Base-by-base conservation (phyloP, 2,888 invertebrate genomes). In the Coelinius sp. region DNA sequence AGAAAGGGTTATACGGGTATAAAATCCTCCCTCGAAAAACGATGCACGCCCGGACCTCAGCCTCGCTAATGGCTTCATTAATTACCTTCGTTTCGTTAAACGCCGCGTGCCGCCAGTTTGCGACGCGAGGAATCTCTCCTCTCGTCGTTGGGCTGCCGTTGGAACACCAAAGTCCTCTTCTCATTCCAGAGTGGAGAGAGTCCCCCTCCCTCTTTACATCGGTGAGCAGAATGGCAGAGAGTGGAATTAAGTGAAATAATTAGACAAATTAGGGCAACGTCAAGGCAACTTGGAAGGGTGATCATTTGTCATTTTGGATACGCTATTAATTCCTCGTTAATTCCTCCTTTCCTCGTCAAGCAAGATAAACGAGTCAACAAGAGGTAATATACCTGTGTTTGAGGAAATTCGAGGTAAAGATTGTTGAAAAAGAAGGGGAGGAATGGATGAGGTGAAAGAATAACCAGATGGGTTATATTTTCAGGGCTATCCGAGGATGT, bases 271-370 rank as follows among this genome's bases (percentile, higher is more conserved):
- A 84, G 85, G 85, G 82, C 83, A 82, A 81, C 80, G 82, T 82
- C 80, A 80, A 78, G 79, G 80, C 79, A 80, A 79, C 78, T 79
- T 12, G 78, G 78, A 82, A 81, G 81, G 82, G 76, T 24, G 81
- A 84, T 84, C 85, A 83, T 87, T 87, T 86, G 85, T 87, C 87
- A 86, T 86, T 84, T 83, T 84, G 84, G 85, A 86, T 84, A 85
- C 83, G 79, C 87, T 86, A 87, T 87, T 87, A 87, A 86, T 87
- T 86, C 87, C 87, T 87, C 86, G 85, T 87, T 87, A 87, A 87
- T 87, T 86, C 87, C 85, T 85, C 86, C 86, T 87, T 87, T 87
- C 86, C 86, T 86, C 87, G 85, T 86, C 86, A 85, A 86, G 86
- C 83, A 87, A 87, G 87, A 87, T 84, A 87, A 87, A 87, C 85